These are phyloP conservation scores for Pipistrellus kuhlii DNA, from an alignment of 2,797 vertebrate species.

Conservation along the genomic window DNA sequence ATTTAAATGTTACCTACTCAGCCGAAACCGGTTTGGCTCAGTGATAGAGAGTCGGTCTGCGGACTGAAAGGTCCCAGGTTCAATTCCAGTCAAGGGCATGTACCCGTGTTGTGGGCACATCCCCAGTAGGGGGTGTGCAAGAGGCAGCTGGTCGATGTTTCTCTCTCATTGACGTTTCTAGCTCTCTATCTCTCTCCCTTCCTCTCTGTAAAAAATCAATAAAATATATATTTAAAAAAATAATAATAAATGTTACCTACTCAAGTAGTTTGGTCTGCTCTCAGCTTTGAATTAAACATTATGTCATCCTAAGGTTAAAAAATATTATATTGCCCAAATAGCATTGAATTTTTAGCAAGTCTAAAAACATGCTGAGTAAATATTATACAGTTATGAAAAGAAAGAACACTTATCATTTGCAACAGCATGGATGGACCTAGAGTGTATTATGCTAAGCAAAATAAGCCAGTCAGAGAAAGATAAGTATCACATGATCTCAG, in stretches of 20 bases:
- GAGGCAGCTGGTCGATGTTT: too few species aligned
- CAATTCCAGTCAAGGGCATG: too few species aligned
- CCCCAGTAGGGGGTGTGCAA: too few species aligned
- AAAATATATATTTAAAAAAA: too few species aligned
- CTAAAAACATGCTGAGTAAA: not conserved
- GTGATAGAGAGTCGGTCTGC: too few species aligned
- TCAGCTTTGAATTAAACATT: not conserved
- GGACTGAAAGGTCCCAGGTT: too few species aligned
- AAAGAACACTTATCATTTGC: not conserved
- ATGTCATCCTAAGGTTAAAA: not conserved
- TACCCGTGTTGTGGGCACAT: too few species aligned
- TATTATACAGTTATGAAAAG: too few species aligned
- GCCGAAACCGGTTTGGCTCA: too few species aligned
- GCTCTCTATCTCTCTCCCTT: too few species aligned
- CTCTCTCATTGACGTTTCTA: too few species aligned
- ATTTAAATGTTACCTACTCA: slow-evolving; percentile 35
- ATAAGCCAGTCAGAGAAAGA: not conserved
- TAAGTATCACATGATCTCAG: not conserved
- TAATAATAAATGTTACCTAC: slow-evolving; percentile 34
- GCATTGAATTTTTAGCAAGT: slow-evolving; percentile 1
- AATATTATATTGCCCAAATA: not conserved
- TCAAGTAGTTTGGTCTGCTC: not conserved
- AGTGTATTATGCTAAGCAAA: not conserved
- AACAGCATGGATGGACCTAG: not conserved
- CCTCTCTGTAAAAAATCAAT: too few species aligned